Conservation (phyloP, 2,888 invertebrate genomes). For the Trissoscelio sp. region DNA sequence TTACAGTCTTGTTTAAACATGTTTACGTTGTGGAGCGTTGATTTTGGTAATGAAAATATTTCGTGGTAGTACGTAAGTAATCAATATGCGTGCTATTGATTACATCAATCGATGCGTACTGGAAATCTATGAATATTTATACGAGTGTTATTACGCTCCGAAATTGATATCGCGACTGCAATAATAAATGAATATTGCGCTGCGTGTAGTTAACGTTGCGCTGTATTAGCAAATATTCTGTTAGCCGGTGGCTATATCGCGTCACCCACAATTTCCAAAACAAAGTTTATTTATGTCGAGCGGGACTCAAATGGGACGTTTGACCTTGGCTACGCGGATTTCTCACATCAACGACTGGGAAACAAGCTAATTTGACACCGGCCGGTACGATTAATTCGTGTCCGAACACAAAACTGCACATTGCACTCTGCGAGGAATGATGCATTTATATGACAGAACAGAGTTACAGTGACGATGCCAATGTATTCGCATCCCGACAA, state of each 20-base stretch:
- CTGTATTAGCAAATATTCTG: conserved; percentile 40
- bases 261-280: conserved; percentile 27
- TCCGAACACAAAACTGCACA: conserved; percentile 18
- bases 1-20: background rate
- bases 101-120: conserved; percentile 4
- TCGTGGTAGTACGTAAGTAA: conserved; percentile 11
- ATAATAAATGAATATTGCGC: conserved; percentile 40
- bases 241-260: conserved; percentile 10
- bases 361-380: conserved; percentile 33
- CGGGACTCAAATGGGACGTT: background rate
- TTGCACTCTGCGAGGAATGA: conserved; percentile 20
- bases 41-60: conserved; percentile 21
- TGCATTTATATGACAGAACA: conserved; percentile 30
- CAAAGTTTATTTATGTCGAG: conserved; percentile 30
- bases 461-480: conserved; percentile 8
- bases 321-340: conserved; percentile 29
- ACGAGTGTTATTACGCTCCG: conserved; percentile 17
- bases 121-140: conserved; percentile 48
- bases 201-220: conserved; percentile 15
- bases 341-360: conserved; percentile 16
- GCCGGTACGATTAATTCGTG: conserved; percentile 4
- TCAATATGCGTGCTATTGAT: background rate
- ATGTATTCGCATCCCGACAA: background rate
- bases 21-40: background rate
- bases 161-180: conserved; percentile 22